These are phyloP conservation scores for Tichodroma muraria DNA, from an alignment of 2,113 vertebrate species.

Conservation along the genomic window DNA sequence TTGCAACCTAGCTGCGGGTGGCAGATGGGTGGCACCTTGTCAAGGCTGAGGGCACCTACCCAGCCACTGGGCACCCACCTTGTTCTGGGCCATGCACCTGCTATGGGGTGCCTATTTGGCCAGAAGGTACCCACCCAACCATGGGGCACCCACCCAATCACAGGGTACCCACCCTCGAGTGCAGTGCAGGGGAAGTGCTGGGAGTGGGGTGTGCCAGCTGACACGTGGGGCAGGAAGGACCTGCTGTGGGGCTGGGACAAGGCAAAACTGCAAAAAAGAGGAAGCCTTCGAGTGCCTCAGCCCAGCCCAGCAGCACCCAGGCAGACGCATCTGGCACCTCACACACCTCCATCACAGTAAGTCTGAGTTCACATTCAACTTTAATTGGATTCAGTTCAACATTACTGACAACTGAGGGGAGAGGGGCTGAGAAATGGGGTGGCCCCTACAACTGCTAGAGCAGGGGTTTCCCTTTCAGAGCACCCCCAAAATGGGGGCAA, in stretches of 20 bases:
- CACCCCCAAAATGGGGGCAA: neutral
- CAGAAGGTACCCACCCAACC: neutral
- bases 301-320: neutral
- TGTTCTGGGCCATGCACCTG: neutral
- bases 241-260: neutral
- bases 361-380: too few species aligned
- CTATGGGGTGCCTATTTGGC: neutral
- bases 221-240: neutral
- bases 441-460: neutral
- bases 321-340: neutral
- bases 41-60: neutral
- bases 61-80: neutral
- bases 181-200: neutral
- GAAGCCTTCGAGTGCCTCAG: neutral
- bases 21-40: neutral
- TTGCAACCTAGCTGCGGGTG: neutral
- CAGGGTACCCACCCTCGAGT: neutral
- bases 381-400: too few species aligned
- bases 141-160: neutral
- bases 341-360: neutral
- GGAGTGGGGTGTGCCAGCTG: neutral
- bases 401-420: accelerated
- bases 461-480: neutral
- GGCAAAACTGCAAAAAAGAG: slow-evolving; percentile 23
- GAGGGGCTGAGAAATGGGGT: neutral